Evolutionary conservation across 2,888 invertebrate genomes (phyloP).

Genomic region (Metopia argyrocephala): DNA sequence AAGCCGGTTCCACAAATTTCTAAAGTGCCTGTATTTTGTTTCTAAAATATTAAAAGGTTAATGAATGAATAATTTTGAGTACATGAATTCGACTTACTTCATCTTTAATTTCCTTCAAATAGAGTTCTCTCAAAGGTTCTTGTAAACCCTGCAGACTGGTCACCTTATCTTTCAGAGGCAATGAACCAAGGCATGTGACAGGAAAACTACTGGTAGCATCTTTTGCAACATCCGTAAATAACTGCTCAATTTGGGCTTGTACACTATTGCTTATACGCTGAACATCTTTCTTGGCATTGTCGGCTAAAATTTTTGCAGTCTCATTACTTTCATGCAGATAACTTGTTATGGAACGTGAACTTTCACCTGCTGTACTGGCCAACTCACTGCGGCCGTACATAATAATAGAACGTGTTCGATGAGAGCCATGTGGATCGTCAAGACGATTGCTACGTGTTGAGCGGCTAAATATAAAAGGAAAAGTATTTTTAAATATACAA

Average conservation of each 20-base stretch:
- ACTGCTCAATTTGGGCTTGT: slow-evolving; percentile 91
- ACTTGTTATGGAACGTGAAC: slow-evolving; percentile 73
- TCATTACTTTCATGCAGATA: slow-evolving; percentile 71
- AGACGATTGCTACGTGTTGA: slow-evolving; percentile 77
- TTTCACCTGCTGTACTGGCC: slow-evolving; percentile 74
- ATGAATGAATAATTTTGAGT: not conserved
- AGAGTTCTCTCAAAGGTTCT: slow-evolving; percentile 87
- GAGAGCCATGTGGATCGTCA: slow-evolving; percentile 78
- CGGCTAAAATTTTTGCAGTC: slow-evolving; percentile 69
- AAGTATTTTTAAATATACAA: too few relatives aligned
- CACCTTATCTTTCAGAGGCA: slow-evolving; percentile 87
- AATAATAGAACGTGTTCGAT: slow-evolving; percentile 78
- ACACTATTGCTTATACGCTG: slow-evolving; percentile 84
- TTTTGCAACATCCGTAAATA: slow-evolving; percentile 87
- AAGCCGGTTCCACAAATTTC: slow-evolving; percentile 81
- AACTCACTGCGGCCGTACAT: slow-evolving; percentile 78
- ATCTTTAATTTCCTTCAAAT: slow-evolving; percentile 78
- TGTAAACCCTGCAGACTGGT: slow-evolving; percentile 91
- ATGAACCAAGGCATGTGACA: slow-evolving; percentile 90
- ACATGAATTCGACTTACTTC: slow-evolving; percentile 69
- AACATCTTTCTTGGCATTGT: slow-evolving; percentile 75
- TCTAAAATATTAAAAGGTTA: slow-evolving; percentile 66
- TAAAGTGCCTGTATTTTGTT: slow-evolving; percentile 73
- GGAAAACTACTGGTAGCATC: slow-evolving; percentile 83
- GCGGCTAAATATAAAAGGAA: slow-evolving; percentile 66